Percentiles rank a stretch among this genome's conserved stretches.
Evolutionary conservation across 2,113 vertebrate species (phyloP).

Genomic region (Theristicus caerulescens): DNA sequence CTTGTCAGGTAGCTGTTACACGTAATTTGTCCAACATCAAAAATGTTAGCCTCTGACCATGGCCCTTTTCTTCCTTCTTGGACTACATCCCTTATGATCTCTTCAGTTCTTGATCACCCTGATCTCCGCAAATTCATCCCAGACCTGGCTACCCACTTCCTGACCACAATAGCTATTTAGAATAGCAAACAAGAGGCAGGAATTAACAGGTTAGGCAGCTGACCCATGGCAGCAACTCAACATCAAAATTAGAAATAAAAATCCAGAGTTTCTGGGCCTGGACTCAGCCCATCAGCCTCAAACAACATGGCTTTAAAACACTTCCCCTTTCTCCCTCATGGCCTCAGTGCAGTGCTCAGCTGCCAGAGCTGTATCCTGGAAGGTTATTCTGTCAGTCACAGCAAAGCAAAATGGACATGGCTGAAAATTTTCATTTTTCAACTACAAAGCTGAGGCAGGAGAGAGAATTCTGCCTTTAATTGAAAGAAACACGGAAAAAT

Average conservation of each 20-base stretch:
- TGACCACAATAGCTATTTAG: background rate
- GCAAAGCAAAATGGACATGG: background rate
- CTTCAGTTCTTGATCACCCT: background rate
- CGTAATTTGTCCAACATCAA: background rate
- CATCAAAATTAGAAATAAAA: background rate
- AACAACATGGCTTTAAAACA: background rate
- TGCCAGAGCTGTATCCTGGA: background rate
- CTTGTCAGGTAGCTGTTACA: background rate
- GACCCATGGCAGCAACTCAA: background rate
- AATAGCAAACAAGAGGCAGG: background rate
- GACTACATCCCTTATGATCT: background rate
- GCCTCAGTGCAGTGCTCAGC: background rate
- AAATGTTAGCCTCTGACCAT: background rate
- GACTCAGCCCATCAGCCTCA: background rate
- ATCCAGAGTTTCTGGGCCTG: background rate
- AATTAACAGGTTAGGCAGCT: background rate
- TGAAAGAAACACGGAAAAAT: constrained; percentile 48
- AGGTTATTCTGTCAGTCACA: background rate
- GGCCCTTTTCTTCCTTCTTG: background rate
- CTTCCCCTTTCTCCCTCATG: background rate
- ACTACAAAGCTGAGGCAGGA: background rate
- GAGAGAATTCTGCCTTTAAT: constrained; percentile 19
- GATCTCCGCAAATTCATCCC: background rate
- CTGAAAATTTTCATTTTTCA: background rate
- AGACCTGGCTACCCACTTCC: background rate